These are phyloP conservation scores for Ianthella basta DNA, from an alignment of 37 sponge, comb jelly and placozoan genomes.

Conservation along the genomic window DNA sequence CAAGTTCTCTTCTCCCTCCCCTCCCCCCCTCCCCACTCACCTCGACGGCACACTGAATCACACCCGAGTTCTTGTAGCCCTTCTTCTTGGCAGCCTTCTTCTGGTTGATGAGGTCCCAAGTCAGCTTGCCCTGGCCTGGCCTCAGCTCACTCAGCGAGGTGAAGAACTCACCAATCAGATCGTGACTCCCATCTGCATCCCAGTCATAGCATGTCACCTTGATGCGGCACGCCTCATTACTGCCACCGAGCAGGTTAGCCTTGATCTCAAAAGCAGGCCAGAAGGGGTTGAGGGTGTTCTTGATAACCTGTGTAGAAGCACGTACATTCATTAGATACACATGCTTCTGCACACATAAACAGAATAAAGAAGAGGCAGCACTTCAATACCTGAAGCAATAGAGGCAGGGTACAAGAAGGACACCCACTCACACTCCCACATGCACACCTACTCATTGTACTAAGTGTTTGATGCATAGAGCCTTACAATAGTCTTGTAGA, in stretches of 20 bases:
- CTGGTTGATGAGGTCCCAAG: conserved; percentile 74
- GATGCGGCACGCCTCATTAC: conserved; percentile 57
- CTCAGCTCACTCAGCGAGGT: conserved; percentile 67
- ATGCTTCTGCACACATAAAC: not conserved
- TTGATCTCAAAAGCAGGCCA: conserved; percentile 76
- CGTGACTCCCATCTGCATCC: conserved; percentile 82
- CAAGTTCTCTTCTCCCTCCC: too few species aligned
- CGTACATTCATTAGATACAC: not conserved
- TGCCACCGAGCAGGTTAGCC: conserved; percentile 55
- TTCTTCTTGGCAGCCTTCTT: conserved; percentile 64
- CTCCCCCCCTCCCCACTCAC: too few species aligned
- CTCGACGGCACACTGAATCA: conserved; percentile 38
- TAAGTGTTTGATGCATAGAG: not conserved
- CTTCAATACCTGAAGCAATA: too few species aligned
- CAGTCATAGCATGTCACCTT: conserved; percentile 90
- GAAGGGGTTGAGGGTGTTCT: conserved; percentile 87
- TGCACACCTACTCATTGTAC: not conserved
- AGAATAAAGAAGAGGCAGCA: too few species aligned
- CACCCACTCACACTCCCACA: too few species aligned
- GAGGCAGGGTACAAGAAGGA: too few species aligned
- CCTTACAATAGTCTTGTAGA: conserved; percentile 66
- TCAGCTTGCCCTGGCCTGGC: conserved; percentile 35
- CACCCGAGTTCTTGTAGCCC: conserved; percentile 87
- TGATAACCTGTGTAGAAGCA: conserved; percentile 57
- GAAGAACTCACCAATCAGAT: conserved; percentile 81